Percentiles rank a stretch among this genome's conserved stretches.
Conservation (phyloP, 37 sponge, comb jelly and placozoan genomes). For the Hormiphora californensis region DNA sequence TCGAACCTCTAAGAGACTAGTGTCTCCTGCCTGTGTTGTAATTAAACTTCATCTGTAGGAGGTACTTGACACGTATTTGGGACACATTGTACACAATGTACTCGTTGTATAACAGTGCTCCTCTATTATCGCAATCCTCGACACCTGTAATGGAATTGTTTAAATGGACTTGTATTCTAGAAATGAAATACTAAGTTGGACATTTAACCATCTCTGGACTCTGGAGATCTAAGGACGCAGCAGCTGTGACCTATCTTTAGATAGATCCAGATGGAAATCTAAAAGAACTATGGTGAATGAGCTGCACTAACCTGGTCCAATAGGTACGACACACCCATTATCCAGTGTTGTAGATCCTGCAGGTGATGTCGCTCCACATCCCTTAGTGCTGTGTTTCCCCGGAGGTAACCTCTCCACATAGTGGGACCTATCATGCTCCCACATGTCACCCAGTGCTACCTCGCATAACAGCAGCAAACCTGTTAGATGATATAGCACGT, state of each 20-base stretch:
- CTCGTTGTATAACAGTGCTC: conserved; percentile 98
- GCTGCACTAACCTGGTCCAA: conserved; percentile 16
- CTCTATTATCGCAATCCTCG: no score
- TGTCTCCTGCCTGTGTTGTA: not conserved
- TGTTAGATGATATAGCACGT: no score
- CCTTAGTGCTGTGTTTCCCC: conserved; percentile 98
- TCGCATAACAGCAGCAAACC: conserved; percentile 94
- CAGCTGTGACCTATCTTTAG: no score
- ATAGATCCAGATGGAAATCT: no score
- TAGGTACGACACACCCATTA: conserved; percentile 39
- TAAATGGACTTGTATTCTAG: no score
- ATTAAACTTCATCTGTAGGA: conserved; percentile 12
- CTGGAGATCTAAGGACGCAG: no score
- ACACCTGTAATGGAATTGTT: no score
- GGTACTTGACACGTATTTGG: conserved; percentile 59
- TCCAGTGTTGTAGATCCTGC: not conserved
- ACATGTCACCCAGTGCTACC: conserved; percentile 97
- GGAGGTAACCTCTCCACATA: conserved; percentile 74
- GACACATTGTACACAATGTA: conserved; percentile 98
- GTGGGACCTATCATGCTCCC: conserved; percentile 58
- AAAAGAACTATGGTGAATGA: no score
- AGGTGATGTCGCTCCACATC: conserved; percentile 1
- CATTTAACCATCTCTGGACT: no score
- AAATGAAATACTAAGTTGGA: no score
- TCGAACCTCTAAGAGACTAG: no score